Conservation (phyloP, 2,888 invertebrate genomes). For the Morpho helenor region DNA sequence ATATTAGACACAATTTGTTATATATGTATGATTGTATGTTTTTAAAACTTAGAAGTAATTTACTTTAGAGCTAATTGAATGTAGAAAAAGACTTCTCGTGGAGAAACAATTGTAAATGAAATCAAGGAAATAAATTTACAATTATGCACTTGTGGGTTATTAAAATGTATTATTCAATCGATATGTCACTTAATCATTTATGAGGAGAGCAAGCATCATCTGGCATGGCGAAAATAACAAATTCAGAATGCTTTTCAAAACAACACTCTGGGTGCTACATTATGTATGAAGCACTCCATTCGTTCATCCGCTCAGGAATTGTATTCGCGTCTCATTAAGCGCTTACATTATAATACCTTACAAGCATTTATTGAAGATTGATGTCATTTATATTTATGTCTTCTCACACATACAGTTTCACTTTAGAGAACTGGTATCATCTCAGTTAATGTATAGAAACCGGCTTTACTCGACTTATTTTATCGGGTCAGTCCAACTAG, state of each 20-base stretch:
- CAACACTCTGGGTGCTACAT: slow-evolving; percentile 76
- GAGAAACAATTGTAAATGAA: too few relatives aligned
- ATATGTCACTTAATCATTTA: slow-evolving; percentile 72
- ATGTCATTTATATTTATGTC: slow-evolving; percentile 45
- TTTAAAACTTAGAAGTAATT: too few relatives aligned
- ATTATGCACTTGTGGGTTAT: too few relatives aligned
- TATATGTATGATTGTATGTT: too few relatives aligned
- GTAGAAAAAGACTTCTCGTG: too few relatives aligned
- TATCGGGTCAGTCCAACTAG: too few relatives aligned
- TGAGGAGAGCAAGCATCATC: slow-evolving; percentile 69
- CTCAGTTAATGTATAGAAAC: neutral
- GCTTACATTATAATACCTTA: slow-evolving; percentile 67
- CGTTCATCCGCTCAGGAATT: slow-evolving; percentile 77
- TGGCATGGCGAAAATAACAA: slow-evolving; percentile 76
- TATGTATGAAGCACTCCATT: slow-evolving; percentile 79
- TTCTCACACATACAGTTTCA: too few relatives aligned
- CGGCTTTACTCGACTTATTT: too few relatives aligned
- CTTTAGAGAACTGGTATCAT: slow-evolving; percentile 37
- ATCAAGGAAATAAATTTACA: too few relatives aligned
- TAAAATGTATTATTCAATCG: slow-evolving; percentile 31
- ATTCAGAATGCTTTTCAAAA: slow-evolving; percentile 78
- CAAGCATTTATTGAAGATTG: slow-evolving; percentile 76
- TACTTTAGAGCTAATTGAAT: too few relatives aligned
- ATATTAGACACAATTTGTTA: too few relatives aligned
- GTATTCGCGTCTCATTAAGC: slow-evolving; percentile 77